Percentiles rank a stretch among this genome's conserved stretches.
Conservation (phyloP, 2,113 vertebrate species). For the Struthio camelus region DNA sequence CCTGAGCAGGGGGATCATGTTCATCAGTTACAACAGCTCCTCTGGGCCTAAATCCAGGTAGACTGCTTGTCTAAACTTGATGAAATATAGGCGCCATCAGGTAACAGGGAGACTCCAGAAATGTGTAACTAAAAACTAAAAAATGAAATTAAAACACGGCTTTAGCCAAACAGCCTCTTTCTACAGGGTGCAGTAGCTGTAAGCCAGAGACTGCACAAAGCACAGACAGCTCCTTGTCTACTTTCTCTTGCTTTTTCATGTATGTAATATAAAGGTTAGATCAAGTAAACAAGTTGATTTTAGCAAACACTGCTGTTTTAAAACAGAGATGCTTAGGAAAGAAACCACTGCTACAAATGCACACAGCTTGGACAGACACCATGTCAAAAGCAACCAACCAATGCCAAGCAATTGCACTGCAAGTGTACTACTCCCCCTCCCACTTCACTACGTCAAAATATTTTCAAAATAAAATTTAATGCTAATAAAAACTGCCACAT, state of each 20-base stretch:
- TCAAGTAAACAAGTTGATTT: not conserved
- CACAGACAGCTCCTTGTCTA: slow-evolving; percentile 53
- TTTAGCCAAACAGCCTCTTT: slow-evolving; percentile 70
- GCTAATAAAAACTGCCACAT: slow-evolving; percentile 16
- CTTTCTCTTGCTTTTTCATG: slow-evolving; percentile 27
- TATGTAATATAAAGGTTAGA: slow-evolving; percentile 21
- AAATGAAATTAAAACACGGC: slow-evolving; percentile 79
- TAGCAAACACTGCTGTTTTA: slow-evolving; percentile 2
- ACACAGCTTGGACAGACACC: not conserved
- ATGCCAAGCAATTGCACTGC: not conserved
- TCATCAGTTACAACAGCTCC: slow-evolving; percentile 81
- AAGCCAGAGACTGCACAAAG: slow-evolving; percentile 17
- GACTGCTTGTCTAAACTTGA: slow-evolving; percentile 83
- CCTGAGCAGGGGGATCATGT: slow-evolving; percentile 84
- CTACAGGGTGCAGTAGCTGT: slow-evolving; percentile 68
- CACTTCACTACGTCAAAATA: not conserved
- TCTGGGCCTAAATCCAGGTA: slow-evolving; percentile 87
- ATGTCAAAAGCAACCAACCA: not conserved
- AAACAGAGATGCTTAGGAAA: slow-evolving; percentile 25
- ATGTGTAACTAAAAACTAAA: slow-evolving; percentile 91
- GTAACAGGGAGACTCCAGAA: slow-evolving; percentile 85
- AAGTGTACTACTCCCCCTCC: not conserved
- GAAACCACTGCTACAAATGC: not conserved
- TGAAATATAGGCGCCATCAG: slow-evolving; percentile 88
- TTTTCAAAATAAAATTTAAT: slow-evolving; percentile 15